Conservation (phyloP, 1,140 invertebrate species). For the Drosophila baimaii region DNA sequence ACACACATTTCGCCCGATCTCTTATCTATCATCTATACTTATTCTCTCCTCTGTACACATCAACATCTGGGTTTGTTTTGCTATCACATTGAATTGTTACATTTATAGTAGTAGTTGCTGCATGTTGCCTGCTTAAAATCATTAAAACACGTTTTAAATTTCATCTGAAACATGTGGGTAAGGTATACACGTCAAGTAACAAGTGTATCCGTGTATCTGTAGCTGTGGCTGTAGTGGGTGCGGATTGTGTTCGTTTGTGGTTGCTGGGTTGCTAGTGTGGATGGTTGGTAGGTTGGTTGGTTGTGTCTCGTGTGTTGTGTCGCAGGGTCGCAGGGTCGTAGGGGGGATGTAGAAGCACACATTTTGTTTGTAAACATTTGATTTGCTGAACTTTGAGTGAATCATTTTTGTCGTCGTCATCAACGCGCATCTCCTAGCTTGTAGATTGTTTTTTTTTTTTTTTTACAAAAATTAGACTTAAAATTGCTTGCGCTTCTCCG, state of each 20-base stretch:
- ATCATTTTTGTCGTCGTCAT: conserved; percentile 42
- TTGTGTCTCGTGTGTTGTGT: conserved; percentile 41
- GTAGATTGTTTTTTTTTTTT: conserved; percentile 10
- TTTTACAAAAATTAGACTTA: conserved; percentile 67
- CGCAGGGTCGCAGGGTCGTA: conserved; percentile 22
- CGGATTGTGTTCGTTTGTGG: conserved; percentile 12
- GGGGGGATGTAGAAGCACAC: conserved; percentile 61
- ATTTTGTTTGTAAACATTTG: conserved; percentile 56
- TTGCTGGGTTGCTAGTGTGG: conserved; percentile 1
- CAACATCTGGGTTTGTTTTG: conserved; percentile 83
- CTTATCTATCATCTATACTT: conserved; percentile 68
- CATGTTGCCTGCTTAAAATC: conserved; percentile 79
- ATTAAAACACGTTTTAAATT: conserved; percentile 80
- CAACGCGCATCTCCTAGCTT: conserved; percentile 28
- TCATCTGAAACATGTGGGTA: conserved; percentile 76
- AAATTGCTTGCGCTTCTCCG: conserved; percentile 73
- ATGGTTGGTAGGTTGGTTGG: conserved; percentile 6
- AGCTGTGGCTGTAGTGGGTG: conserved; percentile 29
- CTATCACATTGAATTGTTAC: conserved; percentile 84
- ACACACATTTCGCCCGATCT: conserved; percentile 66
- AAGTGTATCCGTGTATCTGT: conserved; percentile 38
- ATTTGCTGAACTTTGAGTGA: conserved; percentile 63
- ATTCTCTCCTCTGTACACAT: conserved; percentile 77
- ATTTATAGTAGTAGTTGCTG: conserved; percentile 84
- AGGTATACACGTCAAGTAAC: conserved; percentile 60